Percentiles rank a stretch among this genome's conserved stretches.
Evolutionary conservation across 2,888 invertebrate species (phyloP).

Genomic region (Theodoxus fluviatilis): DNA sequence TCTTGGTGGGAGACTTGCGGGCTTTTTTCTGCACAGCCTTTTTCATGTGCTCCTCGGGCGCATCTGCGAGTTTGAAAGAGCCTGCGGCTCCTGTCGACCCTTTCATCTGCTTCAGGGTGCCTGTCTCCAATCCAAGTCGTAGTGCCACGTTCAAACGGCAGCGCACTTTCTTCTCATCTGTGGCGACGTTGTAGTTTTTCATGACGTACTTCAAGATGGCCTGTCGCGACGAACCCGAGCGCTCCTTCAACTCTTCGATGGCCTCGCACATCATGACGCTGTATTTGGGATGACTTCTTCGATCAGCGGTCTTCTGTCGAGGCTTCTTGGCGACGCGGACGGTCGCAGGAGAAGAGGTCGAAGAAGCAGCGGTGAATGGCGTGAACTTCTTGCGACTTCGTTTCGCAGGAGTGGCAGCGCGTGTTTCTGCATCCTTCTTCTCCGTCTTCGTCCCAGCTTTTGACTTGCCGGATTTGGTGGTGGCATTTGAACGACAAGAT

Average conservation of each 20-base stretch:
- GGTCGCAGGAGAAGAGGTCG: too few relatives aligned
- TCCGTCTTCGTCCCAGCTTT: too few relatives aligned
- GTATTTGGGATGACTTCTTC: slow-evolving; percentile 57
- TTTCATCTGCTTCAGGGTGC: slow-evolving; percentile 58
- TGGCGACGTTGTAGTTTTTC: slow-evolving; percentile 62
- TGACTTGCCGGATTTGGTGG: too few relatives aligned
- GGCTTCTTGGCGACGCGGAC: too few relatives aligned
- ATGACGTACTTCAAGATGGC: slow-evolving; percentile 66
- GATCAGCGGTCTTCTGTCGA: slow-evolving; percentile 33
- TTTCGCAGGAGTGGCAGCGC: too few relatives aligned
- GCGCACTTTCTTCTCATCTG: slow-evolving; percentile 59
- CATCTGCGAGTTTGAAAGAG: slow-evolving; percentile 43
- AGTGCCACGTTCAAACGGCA: slow-evolving; percentile 62
- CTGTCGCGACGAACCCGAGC: slow-evolving; percentile 65
- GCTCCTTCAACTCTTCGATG: slow-evolving; percentile 62
- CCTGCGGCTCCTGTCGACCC: slow-evolving; percentile 50
- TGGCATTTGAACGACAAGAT: too few relatives aligned
- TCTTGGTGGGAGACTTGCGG: too few relatives aligned
- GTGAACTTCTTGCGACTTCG: too few relatives aligned
- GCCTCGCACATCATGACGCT: slow-evolving; percentile 65
- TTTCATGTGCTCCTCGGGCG: not conserved
- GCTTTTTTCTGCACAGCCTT: too few relatives aligned
- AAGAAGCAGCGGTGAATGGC: too few relatives aligned
- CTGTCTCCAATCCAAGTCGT: slow-evolving; percentile 57
- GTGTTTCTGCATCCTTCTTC: too few relatives aligned